phyloP scores from a whole-genome alignment of 2,888 invertebrate species.

The Philonicus albiceps region DNA sequence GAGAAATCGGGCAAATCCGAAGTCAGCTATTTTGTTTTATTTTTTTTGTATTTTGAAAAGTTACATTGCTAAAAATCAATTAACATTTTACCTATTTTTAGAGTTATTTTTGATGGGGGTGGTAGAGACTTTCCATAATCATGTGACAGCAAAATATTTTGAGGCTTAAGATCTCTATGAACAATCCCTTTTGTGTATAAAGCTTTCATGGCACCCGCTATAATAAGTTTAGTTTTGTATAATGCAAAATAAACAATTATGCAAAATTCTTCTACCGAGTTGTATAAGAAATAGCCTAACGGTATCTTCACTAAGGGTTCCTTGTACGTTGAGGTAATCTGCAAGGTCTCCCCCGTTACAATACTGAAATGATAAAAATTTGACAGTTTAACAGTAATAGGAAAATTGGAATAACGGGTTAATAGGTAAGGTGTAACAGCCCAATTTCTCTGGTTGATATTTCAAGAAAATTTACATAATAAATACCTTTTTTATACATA shows the following conservation, averaged over 20 bases:
- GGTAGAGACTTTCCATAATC: conserved; percentile 63
- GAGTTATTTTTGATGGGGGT: conserved; percentile 81
- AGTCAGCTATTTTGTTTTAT: conserved; percentile 77
- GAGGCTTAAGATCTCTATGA: conserved; percentile 98
- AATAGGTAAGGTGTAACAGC: no score
- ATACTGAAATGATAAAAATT: conserved; percentile 73
- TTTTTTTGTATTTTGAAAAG: conserved; percentile 50
- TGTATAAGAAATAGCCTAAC: conserved; percentile 94
- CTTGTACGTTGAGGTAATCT: conserved; percentile 93
- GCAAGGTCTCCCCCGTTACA: conserved; percentile 99
- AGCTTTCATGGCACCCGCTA: conserved; percentile 97
- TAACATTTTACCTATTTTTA: conserved; percentile 84
- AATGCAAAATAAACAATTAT: background rate
- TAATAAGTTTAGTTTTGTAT: conserved; percentile 44
- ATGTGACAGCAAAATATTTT: conserved; percentile 96
- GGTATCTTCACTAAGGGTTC: conserved; percentile 96
- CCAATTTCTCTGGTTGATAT: no score
- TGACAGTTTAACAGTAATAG: no score
- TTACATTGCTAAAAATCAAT: background rate
- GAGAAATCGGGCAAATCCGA: conserved; percentile 98
- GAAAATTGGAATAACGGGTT: no score
- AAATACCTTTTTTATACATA: no score
- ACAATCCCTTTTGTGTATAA: conserved; percentile 97
- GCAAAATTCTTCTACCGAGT: conserved; percentile 70
- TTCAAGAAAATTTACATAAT: no score